Percentiles rank a stretch among this genome's conserved stretches.
Evolutionary conservation across 2,888 invertebrate genomes (phyloP).

Genomic region (Lysandra coridon): DNA sequence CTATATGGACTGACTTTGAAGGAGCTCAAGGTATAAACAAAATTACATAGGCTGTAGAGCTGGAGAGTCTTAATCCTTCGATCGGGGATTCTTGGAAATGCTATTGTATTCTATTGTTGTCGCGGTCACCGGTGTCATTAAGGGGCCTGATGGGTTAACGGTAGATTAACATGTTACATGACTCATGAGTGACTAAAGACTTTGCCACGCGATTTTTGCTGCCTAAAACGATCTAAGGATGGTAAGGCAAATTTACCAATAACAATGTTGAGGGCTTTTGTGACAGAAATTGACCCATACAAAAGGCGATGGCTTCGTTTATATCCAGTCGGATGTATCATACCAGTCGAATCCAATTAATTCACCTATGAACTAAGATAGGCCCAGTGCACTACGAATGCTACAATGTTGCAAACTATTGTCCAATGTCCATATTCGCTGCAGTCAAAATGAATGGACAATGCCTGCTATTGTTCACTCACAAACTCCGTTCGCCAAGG

Average conservation of each 20-base stretch:
- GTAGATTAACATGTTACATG: no score
- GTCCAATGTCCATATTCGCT: neutral
- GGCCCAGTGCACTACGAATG: neutral
- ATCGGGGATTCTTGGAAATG: no score
- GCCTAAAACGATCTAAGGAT: no score
- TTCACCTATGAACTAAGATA: neutral
- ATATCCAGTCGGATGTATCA: neutral
- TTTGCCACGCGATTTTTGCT: no score
- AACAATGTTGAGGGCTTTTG: no score
- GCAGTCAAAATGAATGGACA: slow-evolving; percentile 1
- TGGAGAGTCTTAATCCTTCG: neutral
- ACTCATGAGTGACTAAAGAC: no score
- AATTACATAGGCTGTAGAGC: neutral
- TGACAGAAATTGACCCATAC: no score
- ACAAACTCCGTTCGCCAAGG: neutral
- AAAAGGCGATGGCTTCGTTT: neutral
- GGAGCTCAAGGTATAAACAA: neutral
- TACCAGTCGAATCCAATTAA: neutral
- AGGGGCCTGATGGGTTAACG: no score
- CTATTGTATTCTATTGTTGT: no score
- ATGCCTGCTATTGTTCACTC: neutral
- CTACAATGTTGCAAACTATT: neutral
- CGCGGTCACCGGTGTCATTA: no score
- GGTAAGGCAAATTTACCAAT: no score
- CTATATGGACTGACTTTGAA: neutral